Evolutionary conservation across 2,113 vertebrate genomes (phyloP).

Genomic region (Maccullochella peelii): DNA sequence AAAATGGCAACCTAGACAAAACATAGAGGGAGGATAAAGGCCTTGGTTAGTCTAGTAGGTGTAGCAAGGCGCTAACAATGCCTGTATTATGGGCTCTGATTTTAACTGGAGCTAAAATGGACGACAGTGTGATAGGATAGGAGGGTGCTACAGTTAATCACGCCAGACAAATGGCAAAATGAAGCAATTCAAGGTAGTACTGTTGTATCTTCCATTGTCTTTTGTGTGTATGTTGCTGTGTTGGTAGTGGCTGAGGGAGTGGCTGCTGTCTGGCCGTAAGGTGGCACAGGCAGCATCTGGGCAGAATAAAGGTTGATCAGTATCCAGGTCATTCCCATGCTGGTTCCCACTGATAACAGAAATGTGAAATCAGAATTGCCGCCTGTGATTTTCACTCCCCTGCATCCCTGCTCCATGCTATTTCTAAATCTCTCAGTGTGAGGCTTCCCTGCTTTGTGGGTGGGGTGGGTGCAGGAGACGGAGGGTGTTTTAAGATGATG

Average conservation of each 20-base stretch:
- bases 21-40: background rate
- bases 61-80: background rate
- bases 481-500: slow-evolving; percentile 23
- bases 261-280: background rate
- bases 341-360: slow-evolving; percentile 61
- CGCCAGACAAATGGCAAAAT: background rate
- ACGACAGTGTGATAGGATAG: too few relatives aligned
- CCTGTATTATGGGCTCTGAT: background rate
- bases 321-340: slow-evolving; percentile 61
- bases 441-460: slow-evolving; percentile 28
- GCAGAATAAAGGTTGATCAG: slow-evolving; percentile 36
- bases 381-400: slow-evolving; percentile 25
- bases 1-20: slow-evolving; percentile 2
- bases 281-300: slow-evolving; percentile 24
- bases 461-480: slow-evolving; percentile 24
- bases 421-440: slow-evolving; percentile 43
- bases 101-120: slow-evolving; percentile 12
- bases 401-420: slow-evolving; percentile 14
- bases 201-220: background rate
- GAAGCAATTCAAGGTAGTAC: background rate
- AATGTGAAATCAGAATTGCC: slow-evolving; percentile 57
- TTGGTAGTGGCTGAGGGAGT: background rate
- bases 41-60: background rate
- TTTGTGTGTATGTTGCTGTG: background rate
- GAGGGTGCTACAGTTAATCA: background rate